Evolutionary conservation across 2,888 invertebrate species (phyloP), one percentile per base, ranked within the genome.

Genomic region (Argyra leucocephala): DNA sequence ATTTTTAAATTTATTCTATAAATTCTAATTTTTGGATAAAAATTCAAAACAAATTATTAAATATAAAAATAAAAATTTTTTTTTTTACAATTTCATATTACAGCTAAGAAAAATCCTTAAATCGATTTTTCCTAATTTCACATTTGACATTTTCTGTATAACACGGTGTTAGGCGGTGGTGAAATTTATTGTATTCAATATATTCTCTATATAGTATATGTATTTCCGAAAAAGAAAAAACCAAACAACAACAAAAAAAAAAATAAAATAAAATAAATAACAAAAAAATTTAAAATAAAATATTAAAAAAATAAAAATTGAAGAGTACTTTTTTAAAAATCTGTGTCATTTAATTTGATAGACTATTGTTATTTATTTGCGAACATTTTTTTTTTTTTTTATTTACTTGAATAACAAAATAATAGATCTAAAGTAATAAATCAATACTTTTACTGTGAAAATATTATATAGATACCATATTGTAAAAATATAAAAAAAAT

Each of bases 101-200:
- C 31, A 37, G 26, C 7, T 6, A 57, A 21, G 10, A 21, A 59
- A 23, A 59, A 24, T 58, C 10, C n/a, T 58, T 22, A 7, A 59
- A 59, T 59, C 59, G 59, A 59, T 59, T 59, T 59, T 59, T 59
- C 57, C 23, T 48, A 18, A 18, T 48, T 48, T 48, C 18, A 48
- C 18, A 48, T 48, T 48, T 48, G 59, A 59, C 12, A 24, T 59
- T 59, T 59, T 59, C 2, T 58, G 58, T 58, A 58, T 58, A 58
- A 22, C n/a, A n/a, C 12, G 22, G n/a, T 22, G 22, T 58, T 58
- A 22, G 15, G 7, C 3, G 4, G 58, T 58, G 58, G 58, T 58
- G 58, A 58, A 58, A 58, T 23, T 48, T 48, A 5, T 48, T 48
- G 48, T 18, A 5, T 48, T 12, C 5, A 15, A 48, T 48, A n/a